A percentile compares a stretch with the other conserved stretches of the same genome.
Conservation (phyloP, 2,888 invertebrate species). For the Elysia crispata region DNA sequence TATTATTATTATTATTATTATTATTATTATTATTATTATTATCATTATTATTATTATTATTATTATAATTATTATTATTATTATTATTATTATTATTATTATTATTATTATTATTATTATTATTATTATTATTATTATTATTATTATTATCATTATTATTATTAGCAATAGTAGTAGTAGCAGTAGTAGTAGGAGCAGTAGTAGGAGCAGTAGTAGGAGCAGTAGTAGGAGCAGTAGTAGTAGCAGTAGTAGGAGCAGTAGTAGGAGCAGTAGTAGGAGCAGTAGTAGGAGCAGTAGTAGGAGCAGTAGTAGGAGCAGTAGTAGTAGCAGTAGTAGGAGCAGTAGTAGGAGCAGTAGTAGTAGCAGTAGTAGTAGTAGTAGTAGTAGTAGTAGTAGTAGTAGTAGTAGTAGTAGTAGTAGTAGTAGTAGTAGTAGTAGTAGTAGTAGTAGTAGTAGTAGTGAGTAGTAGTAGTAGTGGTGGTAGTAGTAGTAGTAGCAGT, state of each 20-base stretch:
- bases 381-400: neutral
- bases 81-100: no score
- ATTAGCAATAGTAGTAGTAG: no score
- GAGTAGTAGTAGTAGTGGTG: neutral
- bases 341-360: neutral
- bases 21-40: no score
- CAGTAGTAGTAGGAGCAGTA: no score
- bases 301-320: neutral
- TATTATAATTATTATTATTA: no score
- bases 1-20: no score
- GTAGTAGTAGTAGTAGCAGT: slow-evolving; percentile 3
- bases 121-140: no score
- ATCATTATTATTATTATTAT: no score
- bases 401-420: neutral
- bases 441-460: no score
- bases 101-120: no score
- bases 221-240: neutral
- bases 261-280: neutral
- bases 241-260: neutral
- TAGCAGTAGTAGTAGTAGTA: neutral
- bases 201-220: neutral
- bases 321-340: neutral
- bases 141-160: no score
- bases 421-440: slow-evolving; percentile 1
- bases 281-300: neutral